Conservation (phyloP, 2,797 vertebrate genomes). For the Halcyon smyrnensis region DNA sequence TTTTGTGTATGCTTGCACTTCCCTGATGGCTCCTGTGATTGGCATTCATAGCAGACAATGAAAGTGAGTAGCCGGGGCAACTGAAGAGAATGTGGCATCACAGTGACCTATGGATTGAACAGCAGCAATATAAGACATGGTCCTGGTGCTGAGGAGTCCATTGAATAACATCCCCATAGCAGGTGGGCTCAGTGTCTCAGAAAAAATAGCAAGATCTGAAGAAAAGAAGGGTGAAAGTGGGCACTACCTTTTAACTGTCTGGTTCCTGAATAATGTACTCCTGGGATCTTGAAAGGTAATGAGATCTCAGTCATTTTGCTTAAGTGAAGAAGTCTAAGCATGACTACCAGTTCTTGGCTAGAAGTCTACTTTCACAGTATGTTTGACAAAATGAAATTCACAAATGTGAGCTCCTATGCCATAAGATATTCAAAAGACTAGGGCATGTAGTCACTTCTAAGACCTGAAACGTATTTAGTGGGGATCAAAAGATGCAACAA, state of each 20-base stretch:
- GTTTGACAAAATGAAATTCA: not conserved
- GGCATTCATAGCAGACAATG: not conserved
- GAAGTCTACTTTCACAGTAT: not conserved
- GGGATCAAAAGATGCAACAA: not conserved
- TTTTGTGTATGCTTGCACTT: not conserved
- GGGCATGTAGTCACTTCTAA: not conserved
- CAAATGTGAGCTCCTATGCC: not conserved
- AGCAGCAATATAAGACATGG: not conserved
- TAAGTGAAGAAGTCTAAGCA: not conserved
- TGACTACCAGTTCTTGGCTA: not conserved
- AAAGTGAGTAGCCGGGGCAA: not conserved
- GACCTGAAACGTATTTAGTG: not conserved
- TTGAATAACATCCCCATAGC: not conserved
- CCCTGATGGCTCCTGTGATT: not conserved
- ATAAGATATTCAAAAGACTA: not conserved
- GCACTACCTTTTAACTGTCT: not conserved
- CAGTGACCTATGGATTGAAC: not conserved
- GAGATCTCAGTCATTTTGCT: not conserved
- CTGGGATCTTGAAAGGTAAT: not conserved
- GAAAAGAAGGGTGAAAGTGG: fast-evolving
- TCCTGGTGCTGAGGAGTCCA: not conserved
- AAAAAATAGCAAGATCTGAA: not conserved
- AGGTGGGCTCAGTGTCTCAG: not conserved
- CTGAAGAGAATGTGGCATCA: not conserved
- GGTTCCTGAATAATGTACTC: not conserved